Conservation (phyloP, 2,888 invertebrate genomes). For the Lepeophtheirus nordmannii region DNA sequence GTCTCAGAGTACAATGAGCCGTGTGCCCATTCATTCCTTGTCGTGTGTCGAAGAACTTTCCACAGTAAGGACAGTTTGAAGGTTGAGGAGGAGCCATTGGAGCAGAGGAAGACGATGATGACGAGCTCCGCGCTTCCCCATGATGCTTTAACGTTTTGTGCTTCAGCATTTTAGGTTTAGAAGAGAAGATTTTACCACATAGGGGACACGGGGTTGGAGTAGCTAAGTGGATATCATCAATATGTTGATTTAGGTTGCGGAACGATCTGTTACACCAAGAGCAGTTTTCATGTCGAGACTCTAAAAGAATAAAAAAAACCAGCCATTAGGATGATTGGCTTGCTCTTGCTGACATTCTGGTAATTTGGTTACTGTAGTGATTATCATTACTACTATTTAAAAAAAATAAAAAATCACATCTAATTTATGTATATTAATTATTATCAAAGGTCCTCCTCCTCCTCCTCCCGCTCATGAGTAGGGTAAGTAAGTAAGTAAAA, state of each 20-base stretch:
- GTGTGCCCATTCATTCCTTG: background rate
- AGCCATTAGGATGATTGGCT: background rate
- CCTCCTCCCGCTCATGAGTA: no score
- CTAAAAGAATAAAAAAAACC: background rate
- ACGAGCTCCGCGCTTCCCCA: background rate
- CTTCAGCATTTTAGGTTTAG: slow-evolving; percentile 9
- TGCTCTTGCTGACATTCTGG: no score
- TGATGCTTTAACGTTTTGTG: slow-evolving; percentile 8
- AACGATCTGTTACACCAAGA: slow-evolving; percentile 8
- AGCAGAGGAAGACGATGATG: background rate
- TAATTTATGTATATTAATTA: no score
- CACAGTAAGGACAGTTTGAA: slow-evolving; percentile 1
- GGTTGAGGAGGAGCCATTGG: background rate
- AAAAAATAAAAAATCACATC: no score
- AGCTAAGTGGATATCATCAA: slow-evolving; percentile 17
- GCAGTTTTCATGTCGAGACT: slow-evolving; percentile 6
- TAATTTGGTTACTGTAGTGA: no score
- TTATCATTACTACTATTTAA: no score
- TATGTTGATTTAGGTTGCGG: slow-evolving; percentile 9
- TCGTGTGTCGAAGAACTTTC: background rate
- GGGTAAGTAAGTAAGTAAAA: no score
- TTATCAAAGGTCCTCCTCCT: no score
- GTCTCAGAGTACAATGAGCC: background rate
- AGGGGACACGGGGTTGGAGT: background rate
- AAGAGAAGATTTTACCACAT: slow-evolving; percentile 10